phyloP scores from a whole-genome alignment of 2,113 vertebrate genomes.

The Sander vitreus region DNA sequence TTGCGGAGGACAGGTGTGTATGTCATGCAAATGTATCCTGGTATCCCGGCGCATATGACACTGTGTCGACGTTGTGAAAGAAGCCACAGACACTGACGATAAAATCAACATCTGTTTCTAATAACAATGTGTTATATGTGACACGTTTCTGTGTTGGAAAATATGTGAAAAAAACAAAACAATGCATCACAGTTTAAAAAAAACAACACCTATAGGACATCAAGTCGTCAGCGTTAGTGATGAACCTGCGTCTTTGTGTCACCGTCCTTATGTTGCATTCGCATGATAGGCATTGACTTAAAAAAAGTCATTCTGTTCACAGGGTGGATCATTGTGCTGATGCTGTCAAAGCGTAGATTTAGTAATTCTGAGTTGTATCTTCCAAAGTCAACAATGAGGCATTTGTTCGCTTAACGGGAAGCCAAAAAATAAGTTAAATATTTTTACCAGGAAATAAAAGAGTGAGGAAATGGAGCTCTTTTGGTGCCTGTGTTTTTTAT shows the following conservation, averaged over 20 bases:
- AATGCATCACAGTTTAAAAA: constrained; percentile 60
- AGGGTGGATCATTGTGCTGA: constrained; percentile 47
- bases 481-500: constrained; percentile 23
- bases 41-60: constrained; percentile 75
- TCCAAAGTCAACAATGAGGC: constrained; percentile 18
- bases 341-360: constrained; percentile 33
- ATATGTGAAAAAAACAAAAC: constrained; percentile 52
- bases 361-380: constrained; percentile 12
- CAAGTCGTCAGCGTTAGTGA: constrained; percentile 71
- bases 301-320: constrained; percentile 70
- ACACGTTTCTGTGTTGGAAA: constrained; percentile 71
- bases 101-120: constrained; percentile 84
- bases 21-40: constrained; percentile 78
- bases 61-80: constrained; percentile 73
- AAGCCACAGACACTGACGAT: constrained; percentile 72
- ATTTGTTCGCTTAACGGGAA: constrained; percentile 4
- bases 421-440: neutral
- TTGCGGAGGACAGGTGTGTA: constrained; percentile 75
- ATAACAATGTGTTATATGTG: constrained; percentile 82
- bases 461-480: neutral
- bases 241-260: constrained; percentile 74
- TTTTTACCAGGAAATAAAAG: neutral
- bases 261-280: constrained; percentile 70
- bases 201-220: constrained; percentile 70
- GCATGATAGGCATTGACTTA: constrained; percentile 69